Conservation (phyloP, 1,140 invertebrate species). For the Carposina sasakii region DNA sequence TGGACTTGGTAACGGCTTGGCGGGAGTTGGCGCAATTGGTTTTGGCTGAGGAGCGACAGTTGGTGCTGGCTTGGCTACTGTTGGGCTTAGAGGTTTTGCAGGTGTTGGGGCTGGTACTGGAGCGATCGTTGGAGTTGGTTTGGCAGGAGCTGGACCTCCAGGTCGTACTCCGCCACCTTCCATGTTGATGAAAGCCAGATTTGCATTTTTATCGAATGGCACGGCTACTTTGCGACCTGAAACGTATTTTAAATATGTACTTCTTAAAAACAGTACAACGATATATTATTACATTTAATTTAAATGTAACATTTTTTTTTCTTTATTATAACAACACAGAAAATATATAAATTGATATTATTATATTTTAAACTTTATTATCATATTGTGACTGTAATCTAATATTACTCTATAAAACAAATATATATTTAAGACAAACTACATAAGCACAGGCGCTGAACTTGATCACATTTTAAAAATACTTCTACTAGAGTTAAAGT, state of each 20-base stretch:
- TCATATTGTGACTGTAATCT: too few relatives aligned
- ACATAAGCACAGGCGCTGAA: too few relatives aligned
- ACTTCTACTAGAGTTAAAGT: too few relatives aligned
- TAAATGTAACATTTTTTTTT: too few relatives aligned
- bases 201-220: slow-evolving; percentile 60
- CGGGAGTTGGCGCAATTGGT: not conserved
- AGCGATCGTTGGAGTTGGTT: slow-evolving; percentile 12
- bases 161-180: slow-evolving; percentile 32
- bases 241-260: slow-evolving; percentile 17
- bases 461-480: too few relatives aligned
- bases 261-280: too few relatives aligned
- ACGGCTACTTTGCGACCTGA: slow-evolving; percentile 50
- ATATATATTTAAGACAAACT: too few relatives aligned
- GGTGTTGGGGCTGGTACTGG: not conserved
- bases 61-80: not conserved
- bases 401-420: too few relatives aligned
- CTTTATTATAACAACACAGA: too few relatives aligned
- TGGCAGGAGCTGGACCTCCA: slow-evolving; percentile 5
- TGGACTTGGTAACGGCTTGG: slow-evolving; percentile 12
- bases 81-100: not conserved
- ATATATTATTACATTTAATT: too few relatives aligned
- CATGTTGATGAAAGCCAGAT: slow-evolving; percentile 64
- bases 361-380: too few relatives aligned
- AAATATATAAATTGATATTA: too few relatives aligned
- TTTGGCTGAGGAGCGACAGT: slow-evolving; percentile 13